Evolutionary conservation across 2,113 vertebrate species (phyloP), one percentile per base, ranked within the genome.

Genomic region (Alouatta palliata): DNA sequence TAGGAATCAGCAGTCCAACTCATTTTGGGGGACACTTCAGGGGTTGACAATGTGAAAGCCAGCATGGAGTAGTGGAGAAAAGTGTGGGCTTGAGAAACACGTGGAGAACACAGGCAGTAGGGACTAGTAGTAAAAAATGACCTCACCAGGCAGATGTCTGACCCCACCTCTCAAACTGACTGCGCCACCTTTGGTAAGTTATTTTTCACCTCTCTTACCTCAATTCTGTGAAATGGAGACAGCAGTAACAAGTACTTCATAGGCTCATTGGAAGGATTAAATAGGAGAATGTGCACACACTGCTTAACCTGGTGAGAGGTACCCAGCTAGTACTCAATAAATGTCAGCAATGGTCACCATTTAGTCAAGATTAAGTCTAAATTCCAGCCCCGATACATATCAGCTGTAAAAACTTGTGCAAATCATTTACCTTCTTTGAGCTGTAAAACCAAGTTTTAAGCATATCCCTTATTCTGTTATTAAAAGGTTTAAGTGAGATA

Each of bases 351-450:
- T 0, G 25, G 47, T 25, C 66, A 40, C 56, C 10, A 73, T 30
- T 37, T 30, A 52, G 43, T n/a, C 70, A 87, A 32, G 25, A 70
- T 49, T 45, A 10, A 75, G 68, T 70, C 19, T 61, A 86, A 82
- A 87, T 66, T 43, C 56, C 56, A 80, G 45, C 1, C 21, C 52
- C 35, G 7, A 25, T 3, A 90, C 6, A 6, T 0, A 49, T 52
- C 2, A 82, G n/a, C 54, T 68, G 5, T 30, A 47, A 75, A 84
- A 89, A 43, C 87, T 20, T 87, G 21, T 49, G 27, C 61, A 93
- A 95, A 93, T 73, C 84, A 84, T 52, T 94, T 40, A 30, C 32
- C 47, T 5, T 93, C 76, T 54, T 90, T 52, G 64, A 71, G 61
- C 20, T 40, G 49, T 88, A 79, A 96, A 90, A 90, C 32, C 43